Evolutionary conservation across 1,140 invertebrate species (phyloP).

Genomic region (Hylyphantes graminicola): DNA sequence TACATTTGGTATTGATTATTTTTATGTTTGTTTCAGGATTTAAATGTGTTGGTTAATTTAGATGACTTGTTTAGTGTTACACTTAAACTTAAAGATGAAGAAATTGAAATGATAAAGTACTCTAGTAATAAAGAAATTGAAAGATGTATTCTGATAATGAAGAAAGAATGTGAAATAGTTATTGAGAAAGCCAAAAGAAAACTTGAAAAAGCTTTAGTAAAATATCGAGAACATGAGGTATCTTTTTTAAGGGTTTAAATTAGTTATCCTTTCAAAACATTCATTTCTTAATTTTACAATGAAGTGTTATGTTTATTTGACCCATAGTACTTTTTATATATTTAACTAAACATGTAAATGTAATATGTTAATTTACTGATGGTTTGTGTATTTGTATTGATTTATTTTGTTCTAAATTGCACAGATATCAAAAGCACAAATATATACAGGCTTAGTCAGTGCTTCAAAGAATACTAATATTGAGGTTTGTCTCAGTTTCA

Average conservation of each 20-base stretch:
- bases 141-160: background rate
- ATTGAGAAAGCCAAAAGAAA: background rate
- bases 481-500: background rate
- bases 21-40: conserved; percentile 3
- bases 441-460: conserved; percentile 1
- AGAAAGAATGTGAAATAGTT: background rate
- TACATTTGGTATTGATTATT: background rate
- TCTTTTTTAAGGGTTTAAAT: background rate
- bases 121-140: conserved; percentile 30
- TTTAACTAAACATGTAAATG: background rate
- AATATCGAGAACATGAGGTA: conserved; percentile 7
- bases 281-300: background rate
- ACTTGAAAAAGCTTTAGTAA: conserved; percentile 16
- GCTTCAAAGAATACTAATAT: background rate
- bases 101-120: conserved; percentile 20
- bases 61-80: conserved; percentile 17
- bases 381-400: background rate
- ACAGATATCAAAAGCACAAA: conserved; percentile 17
- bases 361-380: background rate
- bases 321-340: background rate
- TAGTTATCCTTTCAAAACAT: background rate
- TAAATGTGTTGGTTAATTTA: conserved; percentile 12
- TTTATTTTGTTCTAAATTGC: background rate
- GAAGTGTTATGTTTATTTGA: background rate
- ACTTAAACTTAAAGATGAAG: conserved; percentile 36